A percentile compares a stretch with the other conserved stretches of the same genome.
Conservation (phyloP, 2,113 vertebrate species). For the Ivindomyrus marchei region DNA sequence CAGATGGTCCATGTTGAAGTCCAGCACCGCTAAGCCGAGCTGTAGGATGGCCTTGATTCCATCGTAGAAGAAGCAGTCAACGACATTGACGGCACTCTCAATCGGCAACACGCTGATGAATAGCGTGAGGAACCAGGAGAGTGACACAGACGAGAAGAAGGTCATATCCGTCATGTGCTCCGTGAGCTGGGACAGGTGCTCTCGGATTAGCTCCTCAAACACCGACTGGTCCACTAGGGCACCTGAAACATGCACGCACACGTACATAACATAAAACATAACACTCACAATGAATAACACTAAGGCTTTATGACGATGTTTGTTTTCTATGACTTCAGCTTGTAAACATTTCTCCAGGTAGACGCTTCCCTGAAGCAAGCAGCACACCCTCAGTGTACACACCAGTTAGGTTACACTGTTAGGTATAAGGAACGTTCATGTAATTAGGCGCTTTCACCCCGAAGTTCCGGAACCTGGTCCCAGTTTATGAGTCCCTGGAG, state of each 20-base stretch:
- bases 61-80: slow-evolving; percentile 97
- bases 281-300: background rate
- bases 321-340: background rate
- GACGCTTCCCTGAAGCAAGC: background rate
- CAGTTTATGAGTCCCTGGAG: background rate
- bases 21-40: slow-evolving; percentile 84
- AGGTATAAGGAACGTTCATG: background rate
- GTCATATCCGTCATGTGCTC: slow-evolving; percentile 94
- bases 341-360: background rate
- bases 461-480: background rate
- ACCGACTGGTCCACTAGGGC: slow-evolving; percentile 97
- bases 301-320: background rate
- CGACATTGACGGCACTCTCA: slow-evolving; percentile 91
- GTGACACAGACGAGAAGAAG: slow-evolving; percentile 93
- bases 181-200: slow-evolving; percentile 86
- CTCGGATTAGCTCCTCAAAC: slow-evolving; percentile 92
- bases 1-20: slow-evolving; percentile 90
- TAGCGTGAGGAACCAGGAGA: slow-evolving; percentile 98
- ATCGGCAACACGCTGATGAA: slow-evolving; percentile 95
- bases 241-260: slow-evolving; percentile 55
- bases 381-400: background rate
- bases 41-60: slow-evolving; percentile 92
- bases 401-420: background rate
- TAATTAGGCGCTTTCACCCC: background rate
- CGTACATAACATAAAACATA: background rate